Evolutionary conservation across 2,797 vertebrate genomes (phyloP).

Genomic region (Sebastes vulpes): DNA sequence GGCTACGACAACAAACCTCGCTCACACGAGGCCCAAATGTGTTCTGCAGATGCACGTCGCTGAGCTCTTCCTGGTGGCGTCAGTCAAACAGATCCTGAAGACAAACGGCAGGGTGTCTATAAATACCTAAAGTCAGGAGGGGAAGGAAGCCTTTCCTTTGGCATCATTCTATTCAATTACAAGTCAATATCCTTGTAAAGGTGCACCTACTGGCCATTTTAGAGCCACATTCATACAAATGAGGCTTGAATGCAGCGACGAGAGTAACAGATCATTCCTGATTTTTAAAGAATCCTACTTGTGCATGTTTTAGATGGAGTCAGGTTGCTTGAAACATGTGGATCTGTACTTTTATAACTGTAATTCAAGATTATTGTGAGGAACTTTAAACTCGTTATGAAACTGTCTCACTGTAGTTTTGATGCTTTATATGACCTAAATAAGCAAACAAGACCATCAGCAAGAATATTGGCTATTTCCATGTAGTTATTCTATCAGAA

Average conservation of each 20-base stretch:
- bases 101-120: slow-evolving; percentile 64
- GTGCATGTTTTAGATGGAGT: not conserved
- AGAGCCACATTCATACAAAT: not conserved
- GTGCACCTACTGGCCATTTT: not conserved
- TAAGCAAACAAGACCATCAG: not conserved
- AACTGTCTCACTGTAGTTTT: not conserved
- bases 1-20: slow-evolving; percentile 2
- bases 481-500: not conserved
- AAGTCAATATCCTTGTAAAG: slow-evolving; percentile 13
- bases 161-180: slow-evolving; percentile 52
- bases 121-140: slow-evolving; percentile 66
- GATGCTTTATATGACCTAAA: not conserved
- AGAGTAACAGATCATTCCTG: not conserved
- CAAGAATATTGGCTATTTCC: not conserved
- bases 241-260: not conserved
- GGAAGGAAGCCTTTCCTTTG: slow-evolving; percentile 79
- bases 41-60: slow-evolving; percentile 81
- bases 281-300: not conserved
- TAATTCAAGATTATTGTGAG: not conserved
- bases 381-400: not conserved
- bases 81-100: slow-evolving; percentile 64
- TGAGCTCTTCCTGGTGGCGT: slow-evolving; percentile 73
- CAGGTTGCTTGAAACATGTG: not conserved
- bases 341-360: not conserved
- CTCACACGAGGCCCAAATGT: slow-evolving; percentile 57